phyloP scores from a whole-genome alignment of 1,140 invertebrate species.

The Drosophila biarmipes region DNA sequence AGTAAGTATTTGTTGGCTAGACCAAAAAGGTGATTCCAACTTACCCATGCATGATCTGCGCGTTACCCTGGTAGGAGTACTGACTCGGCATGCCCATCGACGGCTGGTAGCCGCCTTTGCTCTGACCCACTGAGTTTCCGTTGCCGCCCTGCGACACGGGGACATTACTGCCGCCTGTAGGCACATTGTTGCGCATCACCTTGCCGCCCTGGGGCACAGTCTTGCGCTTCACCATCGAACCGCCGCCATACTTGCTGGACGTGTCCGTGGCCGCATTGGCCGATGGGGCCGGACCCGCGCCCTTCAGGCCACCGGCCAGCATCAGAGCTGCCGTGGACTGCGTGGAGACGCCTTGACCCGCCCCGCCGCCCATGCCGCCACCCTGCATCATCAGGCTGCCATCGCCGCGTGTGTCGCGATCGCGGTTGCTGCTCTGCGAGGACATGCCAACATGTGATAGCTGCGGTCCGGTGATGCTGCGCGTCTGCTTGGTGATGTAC shows the following conservation, averaged over 20 bases:
- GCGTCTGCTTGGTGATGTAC: constrained; percentile 78
- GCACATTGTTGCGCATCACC: constrained; percentile 70
- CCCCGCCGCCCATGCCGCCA: constrained; percentile 40
- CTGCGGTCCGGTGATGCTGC: constrained; percentile 75
- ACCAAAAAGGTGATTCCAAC: neutral
- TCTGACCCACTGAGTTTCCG: constrained; percentile 57
- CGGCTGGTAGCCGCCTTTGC: constrained; percentile 66
- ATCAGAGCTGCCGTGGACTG: constrained; percentile 65
- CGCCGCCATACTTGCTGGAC: constrained; percentile 68
- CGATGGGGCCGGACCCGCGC: constrained; percentile 48
- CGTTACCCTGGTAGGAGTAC: constrained; percentile 73
- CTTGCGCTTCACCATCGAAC: constrained; percentile 79
- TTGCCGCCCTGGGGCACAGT: constrained; percentile 67
- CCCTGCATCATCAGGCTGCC: constrained; percentile 64
- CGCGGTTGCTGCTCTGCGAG: constrained; percentile 49
- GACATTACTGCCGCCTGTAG: constrained; percentile 40
- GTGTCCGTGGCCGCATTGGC: constrained; percentile 52
- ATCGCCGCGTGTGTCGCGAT: constrained; percentile 61
- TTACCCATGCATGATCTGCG: constrained; percentile 78
- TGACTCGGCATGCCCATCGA: constrained; percentile 76
- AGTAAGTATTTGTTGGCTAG: neutral
- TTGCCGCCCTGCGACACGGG: constrained; percentile 59
- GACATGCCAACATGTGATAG: constrained; percentile 65
- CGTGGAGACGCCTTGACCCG: constrained; percentile 49
- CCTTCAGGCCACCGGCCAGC: constrained; percentile 68